Percentiles rank a stretch among this genome's conserved stretches.
phyloP scores from a whole-genome alignment of 1,140 invertebrate species.

The Drosophila auraria region DNA sequence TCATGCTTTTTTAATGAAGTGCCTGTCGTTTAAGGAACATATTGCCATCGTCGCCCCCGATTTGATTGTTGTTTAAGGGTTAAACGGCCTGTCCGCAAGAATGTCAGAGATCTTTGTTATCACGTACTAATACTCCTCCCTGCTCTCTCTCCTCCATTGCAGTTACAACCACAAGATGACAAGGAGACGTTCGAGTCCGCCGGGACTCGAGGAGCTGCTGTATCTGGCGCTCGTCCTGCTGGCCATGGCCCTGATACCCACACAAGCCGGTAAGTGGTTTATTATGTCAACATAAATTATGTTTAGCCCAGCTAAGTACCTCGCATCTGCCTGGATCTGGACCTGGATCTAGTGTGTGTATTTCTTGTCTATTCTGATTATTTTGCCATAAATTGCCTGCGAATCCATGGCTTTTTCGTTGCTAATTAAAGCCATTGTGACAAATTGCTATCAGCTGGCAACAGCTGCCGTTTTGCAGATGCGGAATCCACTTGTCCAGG shows the following conservation, averaged over 20 bases:
- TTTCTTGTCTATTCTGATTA: constrained; percentile 49
- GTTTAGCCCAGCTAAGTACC: constrained; percentile 55
- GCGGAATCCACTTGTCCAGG: constrained; percentile 57
- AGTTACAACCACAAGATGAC: constrained; percentile 81
- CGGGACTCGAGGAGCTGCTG: constrained; percentile 83
- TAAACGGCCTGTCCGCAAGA: constrained; percentile 53
- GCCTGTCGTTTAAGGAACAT: constrained; percentile 81
- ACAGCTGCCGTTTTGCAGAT: constrained; percentile 41
- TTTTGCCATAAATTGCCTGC: constrained; percentile 40
- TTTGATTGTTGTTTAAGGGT: constrained; percentile 79
- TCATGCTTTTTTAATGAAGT: constrained; percentile 84
- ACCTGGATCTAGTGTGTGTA: constrained; percentile 23
- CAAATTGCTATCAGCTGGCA: constrained; percentile 79
- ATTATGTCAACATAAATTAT: constrained; percentile 82
- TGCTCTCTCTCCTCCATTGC: constrained; percentile 42
- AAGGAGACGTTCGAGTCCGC: constrained; percentile 84
- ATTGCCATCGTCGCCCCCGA: constrained; percentile 61
- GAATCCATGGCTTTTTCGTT: constrained; percentile 21
- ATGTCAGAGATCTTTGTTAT: constrained; percentile 20
- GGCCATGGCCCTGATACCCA: constrained; percentile 72
- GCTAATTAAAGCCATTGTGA: constrained; percentile 72
- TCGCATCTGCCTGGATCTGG: constrained; percentile 2
- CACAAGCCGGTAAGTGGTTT: constrained; percentile 84
- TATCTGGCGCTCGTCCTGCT: constrained; percentile 61
- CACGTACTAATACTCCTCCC: constrained; percentile 35